Evolutionary conservation across 2,888 invertebrate species (phyloP).

Genomic region (Galeopsomyia nigrocyanea): DNA sequence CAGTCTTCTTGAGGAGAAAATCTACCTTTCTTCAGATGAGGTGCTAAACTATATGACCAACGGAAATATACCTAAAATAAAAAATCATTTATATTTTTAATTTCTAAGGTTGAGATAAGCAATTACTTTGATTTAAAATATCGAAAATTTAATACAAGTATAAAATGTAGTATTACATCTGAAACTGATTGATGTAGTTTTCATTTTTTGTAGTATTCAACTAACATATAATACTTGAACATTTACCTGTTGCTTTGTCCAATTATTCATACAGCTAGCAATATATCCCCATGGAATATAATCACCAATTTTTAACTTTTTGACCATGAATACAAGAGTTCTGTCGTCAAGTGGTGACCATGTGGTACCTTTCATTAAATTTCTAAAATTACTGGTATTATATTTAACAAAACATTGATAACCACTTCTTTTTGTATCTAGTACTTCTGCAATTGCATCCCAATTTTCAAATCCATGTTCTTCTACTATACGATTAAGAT

Average conservation of each 20-base stretch:
- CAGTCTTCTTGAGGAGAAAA: constrained; percentile 79
- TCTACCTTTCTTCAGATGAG: constrained; percentile 72
- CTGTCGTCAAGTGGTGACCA: constrained; percentile 76
- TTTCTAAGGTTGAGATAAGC: too few species aligned
- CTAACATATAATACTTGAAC: not conserved
- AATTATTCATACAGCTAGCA: constrained; percentile 74
- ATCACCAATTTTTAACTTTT: constrained; percentile 75
- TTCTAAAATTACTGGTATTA: constrained; percentile 68
- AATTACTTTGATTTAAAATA: too few species aligned
- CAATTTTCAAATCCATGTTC: constrained; percentile 74
- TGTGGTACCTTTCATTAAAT: constrained; percentile 39
- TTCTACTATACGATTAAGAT: constrained; percentile 66
- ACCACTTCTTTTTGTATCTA: constrained; percentile 75
- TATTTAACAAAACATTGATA: constrained; percentile 81
- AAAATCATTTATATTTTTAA: not conserved
- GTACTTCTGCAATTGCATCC: constrained; percentile 74
- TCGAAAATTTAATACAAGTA: too few species aligned
- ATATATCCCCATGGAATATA: constrained; percentile 84
- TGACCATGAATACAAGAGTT: constrained; percentile 74
- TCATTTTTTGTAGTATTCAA: not conserved
- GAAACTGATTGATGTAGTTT: too few species aligned
- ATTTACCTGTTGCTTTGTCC: constrained; percentile 74
- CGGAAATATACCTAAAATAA: constrained; percentile 69
- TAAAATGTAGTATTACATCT: too few species aligned
- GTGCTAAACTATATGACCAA: constrained; percentile 69